Evolutionary conservation across 2,888 invertebrate species (phyloP), one percentile per base, ranked within the genome.

Genomic region (Drosophila atroscutellata): DNA sequence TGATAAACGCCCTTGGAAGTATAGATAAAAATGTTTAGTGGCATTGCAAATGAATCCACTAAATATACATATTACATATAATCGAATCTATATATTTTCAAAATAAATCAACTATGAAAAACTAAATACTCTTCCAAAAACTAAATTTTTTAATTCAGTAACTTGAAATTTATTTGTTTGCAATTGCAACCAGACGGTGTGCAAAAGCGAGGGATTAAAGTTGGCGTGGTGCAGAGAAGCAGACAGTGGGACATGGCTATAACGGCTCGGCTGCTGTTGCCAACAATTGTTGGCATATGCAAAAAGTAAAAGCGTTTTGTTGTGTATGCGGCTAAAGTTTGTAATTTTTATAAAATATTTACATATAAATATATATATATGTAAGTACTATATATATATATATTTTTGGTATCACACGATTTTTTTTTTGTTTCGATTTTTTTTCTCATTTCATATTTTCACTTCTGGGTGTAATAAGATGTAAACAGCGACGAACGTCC

Each of bases 341-440:
- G 77, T 71, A 67, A 67, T 86, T 76, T 66, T 79, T 74, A 67
- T 55, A 62, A 74, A 81, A 83, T 80, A 80, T 80, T 56, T 83
- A 36, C 57, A 49, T 73, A 55, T 45, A 24, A 36, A 67, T 50
- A 37, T 67, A 34, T 49, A 37, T 54, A 65, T 39, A 67, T 55
- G 37, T 50, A 20, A 18, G n/a, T 54, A 47, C 32, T 60, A 67
- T 72, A 65, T 64, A 77, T 74, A 77, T 73, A 69, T 64, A 72
- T 67, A 80, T 68, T 73, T 64, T 70, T 74, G 69, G 73, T 79
- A 85, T 85, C 85, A 85, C 85, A 85, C 89, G 84, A 71, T 78
- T 80, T 77, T 77, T 66, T 47, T 70, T 59, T 55, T 8, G 3
- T 24, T 3, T 42, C 87, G 89, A 72, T 78, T 83, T 80, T 66